Base-by-base conservation (phyloP, 2,797 vertebrate genomes). In the Cyprinodon diabolis region DNA sequence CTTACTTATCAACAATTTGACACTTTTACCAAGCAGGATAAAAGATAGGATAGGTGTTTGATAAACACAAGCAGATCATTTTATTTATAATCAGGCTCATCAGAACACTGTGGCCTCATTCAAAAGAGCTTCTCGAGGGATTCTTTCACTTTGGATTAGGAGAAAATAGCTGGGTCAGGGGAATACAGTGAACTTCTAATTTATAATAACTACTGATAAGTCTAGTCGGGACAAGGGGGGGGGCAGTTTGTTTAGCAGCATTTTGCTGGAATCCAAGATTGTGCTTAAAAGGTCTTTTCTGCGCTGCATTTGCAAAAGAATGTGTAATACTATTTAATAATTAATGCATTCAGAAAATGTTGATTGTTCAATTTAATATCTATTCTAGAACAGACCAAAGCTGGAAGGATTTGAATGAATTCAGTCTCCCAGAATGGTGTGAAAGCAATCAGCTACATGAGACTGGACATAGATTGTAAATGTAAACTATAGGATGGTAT, bases 21-120 rank as follows among this genome's bases (percentile, higher is more conserved):
- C 21, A 37, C 30, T 40, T 62, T 40, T 40, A 19, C 37, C 37
- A n/a, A 19, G 37, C 19, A 13, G 62, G 45, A 65, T 65, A 30
- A 30, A 30, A 30, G 30, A 30, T 30, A 30, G 45, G 43, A 19
- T 13, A 10, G 19, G 7, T 45, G 62, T 65, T 62, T 62, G 60
- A 17, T 62, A 17, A 43, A 43, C 11, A 35, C 37, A 62, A 37
- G 60, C 60, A 6, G 37, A 62, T 62, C 21, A 62, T 37, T 62
- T 37, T 62, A 4, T 72, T 52, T 60, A 71, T 51, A 51, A 72
- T 68, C 45, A 68, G 70, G 73, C 79, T 87, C 71, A 66, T 86
- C 17, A 30, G 81, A 71, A 78, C 75, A 76, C 9, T 52, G 67
- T 79, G 81, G 76, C 75, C 74, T 84, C 85, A 74, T 85, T 90